These are phyloP conservation scores for Pediacus dermestoides DNA, from an alignment of 2,888 invertebrate genomes.

Conservation along the genomic window DNA sequence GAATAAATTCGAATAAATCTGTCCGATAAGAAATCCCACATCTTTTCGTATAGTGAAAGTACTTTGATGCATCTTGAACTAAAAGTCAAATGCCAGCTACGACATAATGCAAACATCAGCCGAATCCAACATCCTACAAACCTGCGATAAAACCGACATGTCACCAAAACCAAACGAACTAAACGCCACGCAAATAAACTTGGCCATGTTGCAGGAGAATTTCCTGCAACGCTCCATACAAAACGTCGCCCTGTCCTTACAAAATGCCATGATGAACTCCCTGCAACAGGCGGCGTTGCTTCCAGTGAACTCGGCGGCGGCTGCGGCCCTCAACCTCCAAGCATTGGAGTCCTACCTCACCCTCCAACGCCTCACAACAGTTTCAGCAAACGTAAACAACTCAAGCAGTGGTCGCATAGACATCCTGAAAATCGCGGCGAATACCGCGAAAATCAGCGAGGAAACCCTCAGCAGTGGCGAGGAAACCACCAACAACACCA, in stretches of 20 bases:
- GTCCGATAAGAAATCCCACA: no score
- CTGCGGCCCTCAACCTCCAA: slow-evolving; percentile 79
- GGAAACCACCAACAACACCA: slow-evolving; percentile 40
- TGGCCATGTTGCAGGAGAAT: slow-evolving; percentile 61
- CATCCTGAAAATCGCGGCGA: slow-evolving; percentile 62
- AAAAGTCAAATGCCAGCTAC: no score
- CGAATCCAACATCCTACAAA: slow-evolving; percentile 13
- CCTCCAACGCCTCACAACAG: slow-evolving; percentile 72
- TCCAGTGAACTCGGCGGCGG: slow-evolving; percentile 79
- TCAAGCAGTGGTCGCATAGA: slow-evolving; percentile 54
- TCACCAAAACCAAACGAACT: slow-evolving; percentile 29
- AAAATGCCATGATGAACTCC: slow-evolving; percentile 81
- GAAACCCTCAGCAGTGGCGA: slow-evolving; percentile 38
- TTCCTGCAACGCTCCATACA: slow-evolving; percentile 59
- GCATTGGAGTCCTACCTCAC: slow-evolving; percentile 83
- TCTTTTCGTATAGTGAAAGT: no score
- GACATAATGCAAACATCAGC: slow-evolving; percentile 28
- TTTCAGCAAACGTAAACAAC: slow-evolving; percentile 52
- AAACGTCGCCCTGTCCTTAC: slow-evolving; percentile 75
- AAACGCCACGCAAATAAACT: slow-evolving; percentile 34
- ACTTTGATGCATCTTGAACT: no score
- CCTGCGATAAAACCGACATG: slow-evolving; percentile 20
- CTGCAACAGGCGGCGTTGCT: slow-evolving; percentile 78
- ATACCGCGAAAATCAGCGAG: slow-evolving; percentile 45
- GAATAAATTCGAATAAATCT: no score